Base-by-base conservation (phyloP, 1,140 invertebrate species). In the Brachystomella parvula region DNA sequence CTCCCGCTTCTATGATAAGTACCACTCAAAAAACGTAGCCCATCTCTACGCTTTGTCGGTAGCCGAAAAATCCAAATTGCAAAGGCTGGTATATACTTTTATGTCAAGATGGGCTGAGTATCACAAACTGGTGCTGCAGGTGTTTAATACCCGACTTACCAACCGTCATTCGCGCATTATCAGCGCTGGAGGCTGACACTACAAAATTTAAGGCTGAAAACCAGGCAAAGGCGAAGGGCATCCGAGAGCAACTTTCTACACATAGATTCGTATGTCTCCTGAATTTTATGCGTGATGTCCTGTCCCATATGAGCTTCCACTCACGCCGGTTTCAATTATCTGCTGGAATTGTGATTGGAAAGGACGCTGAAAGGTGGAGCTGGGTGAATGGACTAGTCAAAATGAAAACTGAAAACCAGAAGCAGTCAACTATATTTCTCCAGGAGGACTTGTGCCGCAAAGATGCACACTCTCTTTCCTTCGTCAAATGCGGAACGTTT, bases 241-340 rank as follows among this genome's bases (percentile, higher is more conserved):
- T 53, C 6, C 49, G 49, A n/a, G 24, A 15, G 6, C n/a, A 28
- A 3, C 1, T 17, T 1, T 32, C 1, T 2, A 53, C 21, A 33
- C 1, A 28, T 33, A 17, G 28, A 6, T 64, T 64, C 30, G 26
- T 57, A 1, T 2, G 33, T 2, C n/a, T 64, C 1, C 1, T 53
- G 1, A 21, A 31, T 39, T 57, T 64, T n/a, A 35, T 64, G 63
- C 30, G 21, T 3, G 63, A 64, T 21, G 26, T 64, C 15, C 15
- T 64, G n/a, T 9, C 24, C 1, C 3, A 15, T 26, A 21, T 64
- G 15, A 30, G 19, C 49, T 58, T 57, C 24, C 58, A 58, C 24
- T 57, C 63, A 2, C 19, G 15, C 3, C 29, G 9, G n/a, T 58
- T 64, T 26, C 63, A 64, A 28, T 31, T 2, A 2, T 33, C 47